phyloP scores from a whole-genome alignment of 2,113 vertebrate genomes.

The Epinephelus cyanopodus region DNA sequence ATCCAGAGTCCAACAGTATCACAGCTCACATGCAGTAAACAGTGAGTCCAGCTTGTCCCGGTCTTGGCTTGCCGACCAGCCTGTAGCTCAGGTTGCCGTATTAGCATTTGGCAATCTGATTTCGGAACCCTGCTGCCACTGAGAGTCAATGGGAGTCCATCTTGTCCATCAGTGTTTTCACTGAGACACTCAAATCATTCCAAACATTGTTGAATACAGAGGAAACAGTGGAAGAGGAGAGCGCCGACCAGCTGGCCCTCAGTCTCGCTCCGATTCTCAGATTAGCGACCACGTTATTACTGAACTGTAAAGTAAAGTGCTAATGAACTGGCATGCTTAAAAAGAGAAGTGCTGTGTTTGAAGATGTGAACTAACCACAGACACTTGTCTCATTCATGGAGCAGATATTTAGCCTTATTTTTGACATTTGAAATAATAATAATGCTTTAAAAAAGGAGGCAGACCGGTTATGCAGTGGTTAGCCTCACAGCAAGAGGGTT shows the following conservation, averaged over 20 bases:
- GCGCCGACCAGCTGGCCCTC: neutral
- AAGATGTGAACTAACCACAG: no score
- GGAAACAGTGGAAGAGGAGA: conserved; percentile 43
- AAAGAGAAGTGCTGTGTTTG: no score
- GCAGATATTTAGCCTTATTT: no score
- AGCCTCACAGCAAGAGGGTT: no score
- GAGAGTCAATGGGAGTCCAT: conserved; percentile 46
- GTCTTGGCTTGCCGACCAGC: conserved; percentile 36
- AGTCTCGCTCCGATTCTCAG: neutral
- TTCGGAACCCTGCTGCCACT: conserved; percentile 19
- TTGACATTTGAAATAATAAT: no score
- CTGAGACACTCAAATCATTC: conserved; percentile 23
- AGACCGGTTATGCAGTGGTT: no score
- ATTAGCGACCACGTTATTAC: neutral
- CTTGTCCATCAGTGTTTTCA: conserved; percentile 60
- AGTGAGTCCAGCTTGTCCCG: conserved; percentile 23
- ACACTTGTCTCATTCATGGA: no score
- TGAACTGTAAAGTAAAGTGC: no score
- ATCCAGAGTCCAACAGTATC: neutral
- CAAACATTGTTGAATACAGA: conserved; percentile 21
- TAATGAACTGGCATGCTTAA: no score
- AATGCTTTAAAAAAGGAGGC: no score
- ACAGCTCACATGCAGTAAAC: neutral
- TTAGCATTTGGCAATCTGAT: conserved; percentile 62
- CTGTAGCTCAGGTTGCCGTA: conserved; percentile 58